Percentiles rank a stretch among this genome's conserved stretches.
Evolutionary conservation across 2,797 vertebrate genomes (phyloP).

Genomic region (Pogoniulus pusillus): DNA sequence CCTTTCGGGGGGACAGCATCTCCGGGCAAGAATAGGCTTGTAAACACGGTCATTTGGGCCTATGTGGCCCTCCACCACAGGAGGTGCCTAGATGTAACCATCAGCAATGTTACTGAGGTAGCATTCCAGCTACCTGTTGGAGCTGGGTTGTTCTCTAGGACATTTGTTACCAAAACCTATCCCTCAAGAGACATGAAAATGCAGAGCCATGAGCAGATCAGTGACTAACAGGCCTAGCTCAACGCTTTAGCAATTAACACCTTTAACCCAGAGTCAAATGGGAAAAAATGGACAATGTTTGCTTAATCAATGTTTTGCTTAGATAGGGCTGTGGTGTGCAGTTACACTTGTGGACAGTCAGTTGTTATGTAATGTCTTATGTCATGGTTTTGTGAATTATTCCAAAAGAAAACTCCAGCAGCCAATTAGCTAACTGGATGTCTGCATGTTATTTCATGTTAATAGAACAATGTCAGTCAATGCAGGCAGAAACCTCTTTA

Average conservation of each 20-base stretch:
- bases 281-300: not conserved
- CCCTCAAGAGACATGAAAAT: not conserved
- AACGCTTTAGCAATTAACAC: not conserved
- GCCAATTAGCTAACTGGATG: not conserved
- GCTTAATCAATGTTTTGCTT: not conserved
- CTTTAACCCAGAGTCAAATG: not conserved
- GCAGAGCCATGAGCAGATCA: not conserved
- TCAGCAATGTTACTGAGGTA: not conserved
- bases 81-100: not conserved
- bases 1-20: too few relatives aligned
- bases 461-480: slow-evolving; percentile 32
- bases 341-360: not conserved
- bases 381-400: slow-evolving; percentile 12
- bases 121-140: not conserved
- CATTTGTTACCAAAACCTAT: not conserved
- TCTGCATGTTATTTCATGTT: slow-evolving; percentile 29
- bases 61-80: too few relatives aligned
- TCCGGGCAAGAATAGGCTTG: too few relatives aligned
- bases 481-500: slow-evolving; percentile 6
- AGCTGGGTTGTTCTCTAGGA: not conserved
- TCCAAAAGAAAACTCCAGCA: slow-evolving; percentile 17
- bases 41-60: too few relatives aligned
- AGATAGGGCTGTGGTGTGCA: not conserved
- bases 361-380: not conserved
- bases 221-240: not conserved